Conservation (phyloP, 1,140 invertebrate genomes). For the Oryctes rhinoceros region DNA sequence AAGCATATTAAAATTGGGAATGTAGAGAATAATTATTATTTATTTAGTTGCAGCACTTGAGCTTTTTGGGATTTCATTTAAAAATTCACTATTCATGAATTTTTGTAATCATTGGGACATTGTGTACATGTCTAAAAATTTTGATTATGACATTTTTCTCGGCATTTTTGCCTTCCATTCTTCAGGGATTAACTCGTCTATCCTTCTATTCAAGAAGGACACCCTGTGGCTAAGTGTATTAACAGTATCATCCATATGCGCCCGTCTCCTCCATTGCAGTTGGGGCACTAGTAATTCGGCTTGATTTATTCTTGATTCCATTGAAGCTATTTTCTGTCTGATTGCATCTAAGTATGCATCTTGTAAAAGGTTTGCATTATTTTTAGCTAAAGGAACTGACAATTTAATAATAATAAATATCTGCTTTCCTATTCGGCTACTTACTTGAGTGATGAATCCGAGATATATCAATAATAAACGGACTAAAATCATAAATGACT, state of each 20-base stretch:
- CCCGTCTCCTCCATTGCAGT: slow-evolving; percentile 56
- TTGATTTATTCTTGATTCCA: slow-evolving; percentile 57
- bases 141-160: slow-evolving; percentile 45
- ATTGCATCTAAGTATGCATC: slow-evolving; percentile 60
- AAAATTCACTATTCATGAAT: too few relatives aligned
- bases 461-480: slow-evolving; percentile 49
- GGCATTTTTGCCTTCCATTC: slow-evolving; percentile 56
- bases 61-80: too few relatives aligned
- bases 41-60: too few relatives aligned
- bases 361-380: slow-evolving; percentile 54
- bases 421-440: slow-evolving; percentile 14
- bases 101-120: too few relatives aligned
- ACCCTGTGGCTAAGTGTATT: slow-evolving; percentile 54
- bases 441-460: slow-evolving; percentile 42
- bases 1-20: too few relatives aligned
- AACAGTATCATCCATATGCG: slow-evolving; percentile 58
- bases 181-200: slow-evolving; percentile 57
- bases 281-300: slow-evolving; percentile 57
- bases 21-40: too few relatives aligned
- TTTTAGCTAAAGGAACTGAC: slow-evolving; percentile 48
- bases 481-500: slow-evolving; percentile 47
- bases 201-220: slow-evolving; percentile 57
- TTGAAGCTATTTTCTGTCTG: slow-evolving; percentile 54
- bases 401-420: slow-evolving; percentile 38
- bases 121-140: background rate